Conservation (phyloP, 2,797 vertebrate species). For the Cynodonichthys magdalenae region DNA sequence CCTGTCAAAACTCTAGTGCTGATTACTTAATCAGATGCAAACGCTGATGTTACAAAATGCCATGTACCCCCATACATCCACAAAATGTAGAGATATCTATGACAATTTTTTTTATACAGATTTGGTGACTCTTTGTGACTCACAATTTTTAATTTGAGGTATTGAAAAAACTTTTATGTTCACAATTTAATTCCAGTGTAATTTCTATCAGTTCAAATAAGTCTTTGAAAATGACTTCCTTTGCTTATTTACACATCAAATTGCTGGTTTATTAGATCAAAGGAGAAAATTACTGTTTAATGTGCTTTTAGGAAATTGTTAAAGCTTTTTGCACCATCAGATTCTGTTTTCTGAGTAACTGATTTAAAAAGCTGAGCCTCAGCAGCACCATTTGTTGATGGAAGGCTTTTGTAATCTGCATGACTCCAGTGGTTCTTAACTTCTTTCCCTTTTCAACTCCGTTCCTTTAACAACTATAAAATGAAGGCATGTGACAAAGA, state of each 20-base stretch:
- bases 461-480: conserved; percentile 36
- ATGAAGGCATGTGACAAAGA: conserved; percentile 36
- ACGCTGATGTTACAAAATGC: too few relatives aligned
- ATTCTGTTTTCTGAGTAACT: conserved; percentile 36
- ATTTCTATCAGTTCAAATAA: conserved; percentile 25
- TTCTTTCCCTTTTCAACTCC: conserved; percentile 18
- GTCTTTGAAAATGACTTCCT: conserved; percentile 45
- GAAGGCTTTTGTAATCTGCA: conserved; percentile 32
- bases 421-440: conserved; percentile 2
- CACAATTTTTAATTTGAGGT: neutral
- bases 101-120: too few relatives aligned
- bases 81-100: too few relatives aligned
- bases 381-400: conserved; percentile 22
- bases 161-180: conserved; percentile 10
- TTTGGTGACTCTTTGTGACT: neutral
- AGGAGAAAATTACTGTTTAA: conserved; percentile 32
- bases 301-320: conserved; percentile 35
- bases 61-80: too few relatives aligned
- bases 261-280: conserved; percentile 37
- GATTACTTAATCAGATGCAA: too few relatives aligned
- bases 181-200: conserved; percentile 3
- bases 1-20: too few relatives aligned
- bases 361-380: conserved; percentile 17
- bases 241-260: conserved; percentile 26
- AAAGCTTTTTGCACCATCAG: conserved; percentile 17